phyloP scores from a whole-genome alignment of 2,888 invertebrate species.

The Mechanitis messenoides region DNA sequence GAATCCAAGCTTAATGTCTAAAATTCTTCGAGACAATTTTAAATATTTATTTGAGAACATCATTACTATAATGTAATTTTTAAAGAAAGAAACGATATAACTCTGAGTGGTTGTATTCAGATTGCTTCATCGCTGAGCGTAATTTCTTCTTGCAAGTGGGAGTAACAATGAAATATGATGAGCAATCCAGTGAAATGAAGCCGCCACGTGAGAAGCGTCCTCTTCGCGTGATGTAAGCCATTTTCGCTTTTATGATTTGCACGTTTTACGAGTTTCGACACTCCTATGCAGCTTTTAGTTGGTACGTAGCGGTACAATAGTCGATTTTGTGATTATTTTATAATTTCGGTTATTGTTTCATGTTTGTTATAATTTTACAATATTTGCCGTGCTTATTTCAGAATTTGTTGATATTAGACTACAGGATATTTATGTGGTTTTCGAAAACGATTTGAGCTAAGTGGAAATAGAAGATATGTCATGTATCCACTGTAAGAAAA shows the following conservation, averaged over 20 bases:
- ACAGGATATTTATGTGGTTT: no score
- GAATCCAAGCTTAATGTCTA: no score
- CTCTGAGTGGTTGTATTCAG: neutral
- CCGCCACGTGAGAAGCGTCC: constrained; percentile 48
- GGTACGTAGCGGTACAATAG: constrained; percentile 35
- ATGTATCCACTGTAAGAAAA: no score
- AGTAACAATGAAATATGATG: constrained; percentile 53
- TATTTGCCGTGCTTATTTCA: neutral
- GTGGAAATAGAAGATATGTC: no score
- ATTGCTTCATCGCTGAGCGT: constrained; percentile 6
- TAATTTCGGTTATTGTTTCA: constrained; percentile 20
- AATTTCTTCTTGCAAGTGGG: constrained; percentile 19
- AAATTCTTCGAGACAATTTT: no score
- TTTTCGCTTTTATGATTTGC: constrained; percentile 53
- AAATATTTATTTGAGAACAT: no score
- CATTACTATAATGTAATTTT: no score
- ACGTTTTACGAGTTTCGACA: constrained; percentile 54
- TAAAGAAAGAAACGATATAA: no score
- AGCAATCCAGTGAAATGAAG: constrained; percentile 60
- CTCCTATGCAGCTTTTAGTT: constrained; percentile 46
- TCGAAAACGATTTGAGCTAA: no score
- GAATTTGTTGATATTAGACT: no score
- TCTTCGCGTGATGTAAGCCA: constrained; percentile 61
- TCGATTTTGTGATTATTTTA: constrained; percentile 18
- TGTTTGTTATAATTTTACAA: neutral